These are phyloP conservation scores for Myiozetetes cayanensis DNA, from an alignment of 2,113 vertebrate genomes.

Conservation along the genomic window DNA sequence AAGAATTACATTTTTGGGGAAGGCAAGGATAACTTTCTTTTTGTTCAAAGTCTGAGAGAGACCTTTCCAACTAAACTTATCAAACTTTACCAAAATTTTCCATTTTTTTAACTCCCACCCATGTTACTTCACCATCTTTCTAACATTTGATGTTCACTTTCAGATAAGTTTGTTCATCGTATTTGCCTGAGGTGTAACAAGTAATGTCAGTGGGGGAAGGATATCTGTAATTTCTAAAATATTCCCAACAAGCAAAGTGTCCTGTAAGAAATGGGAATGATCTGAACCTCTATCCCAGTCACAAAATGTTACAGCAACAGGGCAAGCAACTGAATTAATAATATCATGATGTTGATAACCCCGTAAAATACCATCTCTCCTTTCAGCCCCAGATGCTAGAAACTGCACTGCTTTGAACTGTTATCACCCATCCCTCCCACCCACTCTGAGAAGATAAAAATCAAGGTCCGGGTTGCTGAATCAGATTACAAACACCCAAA, in stretches of 20 bases:
- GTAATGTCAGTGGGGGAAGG: not conserved
- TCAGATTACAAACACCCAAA: slow-evolving; percentile 10
- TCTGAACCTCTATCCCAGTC: not conserved
- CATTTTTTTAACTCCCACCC: not conserved
- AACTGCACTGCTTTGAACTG: not conserved
- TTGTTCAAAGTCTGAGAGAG: accelerated
- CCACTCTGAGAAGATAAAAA: not conserved
- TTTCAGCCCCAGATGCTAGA: not conserved
- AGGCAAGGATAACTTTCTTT: not conserved
- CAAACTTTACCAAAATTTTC: not conserved
- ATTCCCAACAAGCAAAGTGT: not conserved
- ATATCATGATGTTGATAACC: not conserved
- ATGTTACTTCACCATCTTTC: not conserved
- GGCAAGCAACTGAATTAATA: not conserved
- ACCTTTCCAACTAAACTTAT: not conserved
- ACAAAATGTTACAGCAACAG: not conserved
- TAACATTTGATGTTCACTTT: not conserved
- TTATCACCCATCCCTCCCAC: not conserved
- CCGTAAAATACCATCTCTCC: not conserved
- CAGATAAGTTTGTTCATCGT: accelerated
- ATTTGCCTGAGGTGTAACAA: not conserved
- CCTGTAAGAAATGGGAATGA: not conserved
- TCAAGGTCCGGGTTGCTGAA: not conserved
- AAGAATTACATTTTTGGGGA: not conserved
- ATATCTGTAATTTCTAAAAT: not conserved